Base-by-base conservation (phyloP, 2,797 vertebrate species). In the Sternarchorhynchus goeldii region DNA sequence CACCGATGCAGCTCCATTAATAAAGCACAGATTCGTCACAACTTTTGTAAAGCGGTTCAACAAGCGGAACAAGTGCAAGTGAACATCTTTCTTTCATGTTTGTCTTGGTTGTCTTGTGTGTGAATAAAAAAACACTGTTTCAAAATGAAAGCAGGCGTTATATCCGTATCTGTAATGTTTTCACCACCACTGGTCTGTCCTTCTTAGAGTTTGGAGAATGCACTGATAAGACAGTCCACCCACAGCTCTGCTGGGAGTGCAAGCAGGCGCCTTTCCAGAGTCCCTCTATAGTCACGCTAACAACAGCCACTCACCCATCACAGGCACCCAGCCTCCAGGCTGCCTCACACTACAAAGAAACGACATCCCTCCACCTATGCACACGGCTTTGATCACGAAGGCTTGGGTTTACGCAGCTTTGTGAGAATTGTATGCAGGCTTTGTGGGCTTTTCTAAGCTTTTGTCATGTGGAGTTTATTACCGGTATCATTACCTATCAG, bases 1-100 rank as follows among this genome's bases (percentile, higher is more conserved):
- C 45, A 50, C 34, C 45, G 50, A 75, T 73, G 50, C 34, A 58
- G 45, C 18, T 79, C 29, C 32, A 68, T 45, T 53, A 76, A 53
- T 17, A 21, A 21, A 25, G 67, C 20, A 3, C 29, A 45, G 7
- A 32, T 53, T 50, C 36, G 62, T 29, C n/a, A 72, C 3, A 32
- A 32, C n/a, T 17, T 2, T 20, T 64, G 14, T 4, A 36, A 63
- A 31, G 10, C 10, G 32, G 17, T 45, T 21, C 31, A 25, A 25
- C 25, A 25, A 25, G 25, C 25, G 25, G 25, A 25, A 25, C 25
- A 25, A 25, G 25, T 25, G 25, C 25, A 25, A 25, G 25, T 25
- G 25, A 25, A 25, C 25, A 25, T 25, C 25, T 16, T 29, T 60
- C 25, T 29, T 36, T 17, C 62, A n/a, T 66, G 64, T 25, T 66